Evolutionary conservation across 2,113 vertebrate genomes (phyloP).

Genomic region (Mastomys coucha): DNA sequence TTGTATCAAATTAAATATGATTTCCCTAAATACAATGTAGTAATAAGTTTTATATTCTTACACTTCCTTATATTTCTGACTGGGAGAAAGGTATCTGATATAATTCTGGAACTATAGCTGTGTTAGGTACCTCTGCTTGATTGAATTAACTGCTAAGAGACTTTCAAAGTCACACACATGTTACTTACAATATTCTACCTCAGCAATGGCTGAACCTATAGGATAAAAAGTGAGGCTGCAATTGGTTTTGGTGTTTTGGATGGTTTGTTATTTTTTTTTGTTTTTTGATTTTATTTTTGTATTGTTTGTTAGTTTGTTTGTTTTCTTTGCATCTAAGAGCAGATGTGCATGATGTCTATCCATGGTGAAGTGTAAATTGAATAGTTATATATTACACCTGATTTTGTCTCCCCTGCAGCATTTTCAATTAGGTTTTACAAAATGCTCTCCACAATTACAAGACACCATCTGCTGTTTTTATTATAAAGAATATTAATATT

Average conservation of each 20-base stretch:
- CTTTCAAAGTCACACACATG: slow-evolving; percentile 55
- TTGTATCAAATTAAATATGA: slow-evolving; percentile 18
- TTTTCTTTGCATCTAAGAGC: slow-evolving; percentile 70
- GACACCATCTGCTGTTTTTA: slow-evolving; percentile 84
- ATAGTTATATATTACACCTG: slow-evolving; percentile 73
- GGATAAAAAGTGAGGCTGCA: slow-evolving; percentile 59
- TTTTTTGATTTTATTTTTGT: slow-evolving; percentile 49
- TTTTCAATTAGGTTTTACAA: slow-evolving; percentile 82
- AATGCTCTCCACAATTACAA: slow-evolving; percentile 75
- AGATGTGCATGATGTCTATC: slow-evolving; percentile 81
- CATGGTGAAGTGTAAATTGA: slow-evolving; percentile 81
- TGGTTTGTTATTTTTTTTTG: no score
- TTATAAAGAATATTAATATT: slow-evolving; percentile 67
- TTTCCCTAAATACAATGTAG: not conserved
- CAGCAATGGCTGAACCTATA: slow-evolving; percentile 59
- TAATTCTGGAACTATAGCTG: slow-evolving; percentile 55
- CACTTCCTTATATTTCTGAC: not conserved
- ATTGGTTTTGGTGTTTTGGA: not conserved
- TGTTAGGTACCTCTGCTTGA: slow-evolving; percentile 16
- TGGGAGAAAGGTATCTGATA: not conserved
- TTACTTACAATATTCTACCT: not conserved
- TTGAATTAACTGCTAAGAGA: slow-evolving; percentile 58
- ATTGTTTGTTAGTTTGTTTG: no score
- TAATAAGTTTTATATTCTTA: not conserved
- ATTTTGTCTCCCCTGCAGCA: slow-evolving; percentile 43